Conservation (phyloP, 2,888 invertebrate species). For the Lasioglossum oenotherae region DNA sequence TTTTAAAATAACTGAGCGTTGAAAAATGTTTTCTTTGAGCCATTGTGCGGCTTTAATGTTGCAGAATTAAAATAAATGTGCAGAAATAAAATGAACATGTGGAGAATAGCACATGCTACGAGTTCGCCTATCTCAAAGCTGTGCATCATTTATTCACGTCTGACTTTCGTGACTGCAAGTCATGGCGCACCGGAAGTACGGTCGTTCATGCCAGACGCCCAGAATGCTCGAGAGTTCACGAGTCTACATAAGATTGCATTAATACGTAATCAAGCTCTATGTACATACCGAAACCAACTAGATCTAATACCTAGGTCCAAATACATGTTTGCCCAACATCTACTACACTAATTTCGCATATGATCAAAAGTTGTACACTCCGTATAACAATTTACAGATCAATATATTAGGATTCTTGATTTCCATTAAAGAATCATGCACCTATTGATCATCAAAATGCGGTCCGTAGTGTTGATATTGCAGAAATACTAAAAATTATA, state of each 20-base stretch:
- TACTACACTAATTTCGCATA: background rate
- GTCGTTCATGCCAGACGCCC: conserved; percentile 14
- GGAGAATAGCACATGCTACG: background rate
- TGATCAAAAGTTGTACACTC: background rate
- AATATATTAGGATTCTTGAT: background rate
- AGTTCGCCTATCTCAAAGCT: background rate
- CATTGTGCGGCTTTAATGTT: background rate
- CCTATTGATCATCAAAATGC: background rate
- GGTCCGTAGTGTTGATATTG: background rate
- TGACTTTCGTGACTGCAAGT: conserved; percentile 7
- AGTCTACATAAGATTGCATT: conserved; percentile 13
- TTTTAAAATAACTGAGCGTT: background rate
- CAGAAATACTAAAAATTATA: background rate
- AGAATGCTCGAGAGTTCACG: background rate
- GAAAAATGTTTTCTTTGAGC: background rate
- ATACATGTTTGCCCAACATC: background rate
- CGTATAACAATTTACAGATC: background rate
- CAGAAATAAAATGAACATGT: background rate
- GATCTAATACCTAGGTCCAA: background rate
- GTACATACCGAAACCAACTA: background rate
- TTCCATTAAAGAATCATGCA: background rate
- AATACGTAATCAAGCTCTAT: background rate
- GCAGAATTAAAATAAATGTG: no score
- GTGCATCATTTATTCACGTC: conserved; percentile 18
- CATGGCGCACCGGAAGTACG: background rate